phyloP scores from a whole-genome alignment of 1,140 invertebrate species.

The Drosophila guanche region DNA sequence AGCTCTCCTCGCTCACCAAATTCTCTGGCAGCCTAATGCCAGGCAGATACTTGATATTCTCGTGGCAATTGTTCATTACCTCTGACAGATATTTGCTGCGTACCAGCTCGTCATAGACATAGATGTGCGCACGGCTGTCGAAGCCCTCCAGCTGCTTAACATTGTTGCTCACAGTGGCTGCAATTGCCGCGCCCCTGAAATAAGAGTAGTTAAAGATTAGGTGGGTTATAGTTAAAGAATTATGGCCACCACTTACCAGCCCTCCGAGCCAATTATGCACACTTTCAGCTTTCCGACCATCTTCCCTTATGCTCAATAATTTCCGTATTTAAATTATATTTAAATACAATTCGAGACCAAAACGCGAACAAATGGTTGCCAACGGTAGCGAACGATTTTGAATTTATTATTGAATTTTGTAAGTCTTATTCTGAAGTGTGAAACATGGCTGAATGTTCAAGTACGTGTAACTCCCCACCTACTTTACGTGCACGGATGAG shows the following conservation, averaged over 20 bases:
- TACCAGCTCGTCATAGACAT: constrained; percentile 59
- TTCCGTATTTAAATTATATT: background rate
- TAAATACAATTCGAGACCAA: constrained; percentile 34
- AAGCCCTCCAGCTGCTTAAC: constrained; percentile 28
- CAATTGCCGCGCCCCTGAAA: constrained; percentile 66
- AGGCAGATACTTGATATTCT: constrained; percentile 68
- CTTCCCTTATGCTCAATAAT: background rate
- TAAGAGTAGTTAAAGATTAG: background rate
- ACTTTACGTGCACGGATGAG: constrained; percentile 34
- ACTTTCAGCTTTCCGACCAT: constrained; percentile 54
- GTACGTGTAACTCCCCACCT: constrained; percentile 36
- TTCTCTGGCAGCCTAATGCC: constrained; percentile 58
- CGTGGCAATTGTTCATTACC: constrained; percentile 60
- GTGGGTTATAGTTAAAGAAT: background rate
- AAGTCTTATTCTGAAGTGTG: constrained; percentile 6
- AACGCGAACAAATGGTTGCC: constrained; percentile 31
- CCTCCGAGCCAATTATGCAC: constrained; percentile 68
- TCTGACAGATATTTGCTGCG: constrained; percentile 44
- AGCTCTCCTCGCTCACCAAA: constrained; percentile 38
- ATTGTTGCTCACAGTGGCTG: constrained; percentile 59
- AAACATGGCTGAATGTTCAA: constrained; percentile 6
- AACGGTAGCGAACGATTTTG: background rate
- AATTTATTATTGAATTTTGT: constrained; percentile 35
- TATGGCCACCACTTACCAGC: constrained; percentile 47
- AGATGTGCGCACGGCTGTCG: constrained; percentile 55